phyloP scores from a whole-genome alignment of 2,888 invertebrate species.

The Rhagonycha lutea region DNA sequence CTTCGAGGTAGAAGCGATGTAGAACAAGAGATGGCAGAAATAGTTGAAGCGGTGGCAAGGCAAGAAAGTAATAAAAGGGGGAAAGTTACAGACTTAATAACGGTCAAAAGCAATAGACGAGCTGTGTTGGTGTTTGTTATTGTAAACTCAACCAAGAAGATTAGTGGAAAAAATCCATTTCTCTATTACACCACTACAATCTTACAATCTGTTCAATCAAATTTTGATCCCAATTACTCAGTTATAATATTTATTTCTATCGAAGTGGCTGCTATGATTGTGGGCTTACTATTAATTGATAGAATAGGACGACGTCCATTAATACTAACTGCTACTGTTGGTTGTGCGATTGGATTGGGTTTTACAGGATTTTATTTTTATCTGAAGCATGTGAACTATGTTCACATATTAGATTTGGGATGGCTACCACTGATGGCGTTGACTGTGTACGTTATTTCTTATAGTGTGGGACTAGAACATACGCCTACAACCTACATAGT shows the following conservation, averaged over 20 bases:
- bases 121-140: conserved; percentile 65
- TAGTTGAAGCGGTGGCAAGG: conserved; percentile 47
- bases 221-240: conserved; percentile 59
- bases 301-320: conserved; percentile 67
- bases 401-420: conserved; percentile 47
- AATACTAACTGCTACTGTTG: conserved; percentile 60
- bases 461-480: conserved; percentile 58
- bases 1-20: conserved; percentile 59
- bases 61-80: conserved; percentile 58
- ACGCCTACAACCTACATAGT: conserved; percentile 58
- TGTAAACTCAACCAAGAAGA: conserved; percentile 65
- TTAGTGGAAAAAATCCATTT: conserved; percentile 65
- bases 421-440: conserved; percentile 59
- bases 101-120: conserved; percentile 62
- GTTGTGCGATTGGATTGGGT: conserved; percentile 53
- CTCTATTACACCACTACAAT: conserved; percentile 63
- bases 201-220: conserved; percentile 58
- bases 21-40: conserved; percentile 57
- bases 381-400: conserved; percentile 51
- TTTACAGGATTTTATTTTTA: conserved; percentile 55
- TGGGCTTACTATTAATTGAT: conserved; percentile 64
- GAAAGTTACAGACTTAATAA: conserved; percentile 58
- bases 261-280: conserved; percentile 61
- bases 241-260: conserved; percentile 64
- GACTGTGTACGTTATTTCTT: conserved; percentile 57